phyloP scores from a whole-genome alignment of 2,797 vertebrate genomes.

The Liasis olivaceus region DNA sequence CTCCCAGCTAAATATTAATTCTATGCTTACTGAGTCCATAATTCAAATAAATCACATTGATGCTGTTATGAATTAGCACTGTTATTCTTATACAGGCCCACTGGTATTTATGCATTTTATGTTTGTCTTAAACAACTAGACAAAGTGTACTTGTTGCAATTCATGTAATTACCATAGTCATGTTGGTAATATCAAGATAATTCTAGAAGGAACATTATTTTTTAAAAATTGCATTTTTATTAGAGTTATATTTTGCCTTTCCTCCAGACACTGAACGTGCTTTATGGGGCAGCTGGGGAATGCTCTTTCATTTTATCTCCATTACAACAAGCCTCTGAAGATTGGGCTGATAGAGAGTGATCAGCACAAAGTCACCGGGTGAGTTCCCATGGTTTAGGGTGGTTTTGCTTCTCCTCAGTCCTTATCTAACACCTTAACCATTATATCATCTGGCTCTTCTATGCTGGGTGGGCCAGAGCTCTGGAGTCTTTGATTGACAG shows the following conservation, averaged over 20 bases:
- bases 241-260: not conserved
- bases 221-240: not conserved
- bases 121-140: not conserved
- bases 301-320: not conserved
- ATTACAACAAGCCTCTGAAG: not conserved
- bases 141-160: not conserved
- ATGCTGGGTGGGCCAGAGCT: not conserved
- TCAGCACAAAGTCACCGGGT: not conserved
- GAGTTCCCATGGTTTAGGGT: not conserved
- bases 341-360: not conserved
- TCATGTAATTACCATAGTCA: not conserved
- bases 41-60: not conserved
- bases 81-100: not conserved
- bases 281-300: not conserved
- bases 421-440: not conserved
- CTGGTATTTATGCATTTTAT: not conserved
- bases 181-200: not conserved
- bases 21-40: not conserved
- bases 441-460: not conserved
- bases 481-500: not conserved
- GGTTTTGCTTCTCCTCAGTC: not conserved
- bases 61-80: not conserved
- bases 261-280: not conserved
- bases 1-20: not conserved
- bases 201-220: not conserved